Evolutionary conservation across 2,888 invertebrate genomes (phyloP).

Genomic region (Mactromeris polynyma): DNA sequence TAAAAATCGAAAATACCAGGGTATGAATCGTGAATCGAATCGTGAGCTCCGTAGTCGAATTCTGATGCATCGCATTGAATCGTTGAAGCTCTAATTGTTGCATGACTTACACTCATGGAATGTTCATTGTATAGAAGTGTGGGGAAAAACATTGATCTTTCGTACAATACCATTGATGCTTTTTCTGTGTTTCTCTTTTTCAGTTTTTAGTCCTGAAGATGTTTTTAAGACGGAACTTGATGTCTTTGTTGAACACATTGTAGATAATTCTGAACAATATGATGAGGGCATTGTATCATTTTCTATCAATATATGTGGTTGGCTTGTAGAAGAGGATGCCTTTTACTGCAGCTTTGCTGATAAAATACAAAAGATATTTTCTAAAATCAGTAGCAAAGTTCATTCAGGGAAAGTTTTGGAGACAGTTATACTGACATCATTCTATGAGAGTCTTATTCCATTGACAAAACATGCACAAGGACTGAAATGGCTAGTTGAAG

Average conservation of each 20-base stretch:
- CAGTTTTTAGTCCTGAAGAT: background rate
- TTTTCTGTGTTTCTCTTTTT: background rate
- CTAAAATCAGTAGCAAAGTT: background rate
- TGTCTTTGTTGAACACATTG: background rate
- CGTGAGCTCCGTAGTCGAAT: too few relatives aligned
- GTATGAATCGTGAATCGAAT: too few relatives aligned
- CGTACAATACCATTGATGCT: background rate
- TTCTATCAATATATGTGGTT: slow-evolving; percentile 38
- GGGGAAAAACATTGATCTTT: too few relatives aligned
- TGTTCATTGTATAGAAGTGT: too few relatives aligned
- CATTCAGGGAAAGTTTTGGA: background rate
- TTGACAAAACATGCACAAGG: slow-evolving; percentile 28
- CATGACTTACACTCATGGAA: too few relatives aligned
- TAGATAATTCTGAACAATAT: background rate
- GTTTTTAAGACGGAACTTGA: background rate
- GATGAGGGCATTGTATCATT: slow-evolving; percentile 30
- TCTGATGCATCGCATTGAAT: too few relatives aligned
- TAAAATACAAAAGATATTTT: slow-evolving; percentile 9
- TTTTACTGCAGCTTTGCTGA: background rate
- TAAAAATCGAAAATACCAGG: too few relatives aligned
- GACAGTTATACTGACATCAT: slow-evolving; percentile 36
- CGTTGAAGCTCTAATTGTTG: too few relatives aligned
- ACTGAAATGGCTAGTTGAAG: slow-evolving; percentile 37
- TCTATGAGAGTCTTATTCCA: slow-evolving; percentile 36
- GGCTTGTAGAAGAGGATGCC: slow-evolving; percentile 40